Percentiles rank a stretch among this genome's conserved stretches.
Evolutionary conservation across 2,888 invertebrate genomes (phyloP).

Genomic region (Encarsia formosa): DNA sequence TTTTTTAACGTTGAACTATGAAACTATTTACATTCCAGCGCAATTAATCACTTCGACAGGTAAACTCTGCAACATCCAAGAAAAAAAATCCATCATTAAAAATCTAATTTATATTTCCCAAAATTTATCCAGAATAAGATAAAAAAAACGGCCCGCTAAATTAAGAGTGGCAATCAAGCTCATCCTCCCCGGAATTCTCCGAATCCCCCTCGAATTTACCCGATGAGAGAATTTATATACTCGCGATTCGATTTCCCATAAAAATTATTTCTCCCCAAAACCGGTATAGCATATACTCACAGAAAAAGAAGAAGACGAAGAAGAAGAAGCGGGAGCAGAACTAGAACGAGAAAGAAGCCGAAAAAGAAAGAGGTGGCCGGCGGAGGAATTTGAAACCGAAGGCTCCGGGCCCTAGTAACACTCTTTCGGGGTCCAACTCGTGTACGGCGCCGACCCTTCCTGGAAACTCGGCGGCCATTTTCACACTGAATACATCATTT

Average conservation of each 20-base stretch:
- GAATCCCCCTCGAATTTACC: background rate
- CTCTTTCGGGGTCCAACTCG: slow-evolving; percentile 1
- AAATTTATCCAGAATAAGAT: too few species aligned
- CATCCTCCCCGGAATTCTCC: too few species aligned
- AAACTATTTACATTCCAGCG: too few species aligned
- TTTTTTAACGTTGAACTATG: too few species aligned
- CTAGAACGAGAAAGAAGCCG: background rate
- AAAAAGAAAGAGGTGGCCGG: slow-evolving; percentile 7
- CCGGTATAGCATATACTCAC: background rate
- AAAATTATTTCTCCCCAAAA: slow-evolving; percentile 2
- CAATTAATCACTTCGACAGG: too few species aligned
- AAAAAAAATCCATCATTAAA: too few species aligned
- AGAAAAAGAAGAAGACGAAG: background rate
- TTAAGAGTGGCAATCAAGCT: too few species aligned
- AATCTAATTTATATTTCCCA: too few species aligned
- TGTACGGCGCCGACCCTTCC: slow-evolving; percentile 27
- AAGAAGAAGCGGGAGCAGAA: background rate
- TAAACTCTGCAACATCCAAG: too few species aligned
- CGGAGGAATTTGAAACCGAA: slow-evolving; percentile 12
- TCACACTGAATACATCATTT: slow-evolving; percentile 24
- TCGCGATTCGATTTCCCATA: slow-evolving; percentile 1
- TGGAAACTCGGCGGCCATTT: slow-evolving; percentile 21
- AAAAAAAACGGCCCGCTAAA: too few species aligned
- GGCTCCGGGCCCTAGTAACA: background rate
- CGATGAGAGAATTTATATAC: background rate